Evolutionary conservation across 2,888 invertebrate species (phyloP).

Genomic region (Trisateles emortualis): DNA sequence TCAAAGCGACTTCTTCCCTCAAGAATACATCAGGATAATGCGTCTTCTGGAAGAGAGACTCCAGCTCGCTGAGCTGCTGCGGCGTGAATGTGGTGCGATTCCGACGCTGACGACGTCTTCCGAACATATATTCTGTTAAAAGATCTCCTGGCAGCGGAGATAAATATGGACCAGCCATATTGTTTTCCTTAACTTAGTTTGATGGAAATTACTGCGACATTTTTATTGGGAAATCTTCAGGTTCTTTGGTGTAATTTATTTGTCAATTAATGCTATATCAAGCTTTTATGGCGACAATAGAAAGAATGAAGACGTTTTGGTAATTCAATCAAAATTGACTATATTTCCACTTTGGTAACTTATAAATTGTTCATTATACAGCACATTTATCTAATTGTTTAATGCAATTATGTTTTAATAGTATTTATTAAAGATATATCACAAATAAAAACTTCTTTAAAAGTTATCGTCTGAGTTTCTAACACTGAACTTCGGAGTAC

Average conservation of each 20-base stretch:
- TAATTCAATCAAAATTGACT: background rate
- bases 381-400: background rate
- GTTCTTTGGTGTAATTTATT: no score
- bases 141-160: conserved; percentile 95
- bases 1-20: conserved; percentile 95
- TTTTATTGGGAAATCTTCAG: background rate
- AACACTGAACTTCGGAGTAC: conserved; percentile 44
- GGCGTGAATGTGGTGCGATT: conserved; percentile 98
- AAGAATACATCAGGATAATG: conserved; percentile 97
- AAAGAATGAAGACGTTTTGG: background rate
- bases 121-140: conserved; percentile 97
- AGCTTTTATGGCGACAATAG: background rate
- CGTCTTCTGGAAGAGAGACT: conserved; percentile 96
- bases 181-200: background rate
- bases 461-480: conserved; percentile 50
- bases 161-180: conserved; percentile 95
- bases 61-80: conserved; percentile 96
- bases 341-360: background rate
- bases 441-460: conserved; percentile 47
- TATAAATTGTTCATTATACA: background rate
- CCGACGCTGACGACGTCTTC: conserved; percentile 94
- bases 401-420: background rate
- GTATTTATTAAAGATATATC: conserved; percentile 13
- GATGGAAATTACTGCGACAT: background rate
- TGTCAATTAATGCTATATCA: background rate